A percentile compares a stretch with the other conserved stretches of the same genome.
These are phyloP conservation scores for Pelochelys cantorii DNA, from an alignment of 2,797 vertebrate species.

Conservation along the genomic window DNA sequence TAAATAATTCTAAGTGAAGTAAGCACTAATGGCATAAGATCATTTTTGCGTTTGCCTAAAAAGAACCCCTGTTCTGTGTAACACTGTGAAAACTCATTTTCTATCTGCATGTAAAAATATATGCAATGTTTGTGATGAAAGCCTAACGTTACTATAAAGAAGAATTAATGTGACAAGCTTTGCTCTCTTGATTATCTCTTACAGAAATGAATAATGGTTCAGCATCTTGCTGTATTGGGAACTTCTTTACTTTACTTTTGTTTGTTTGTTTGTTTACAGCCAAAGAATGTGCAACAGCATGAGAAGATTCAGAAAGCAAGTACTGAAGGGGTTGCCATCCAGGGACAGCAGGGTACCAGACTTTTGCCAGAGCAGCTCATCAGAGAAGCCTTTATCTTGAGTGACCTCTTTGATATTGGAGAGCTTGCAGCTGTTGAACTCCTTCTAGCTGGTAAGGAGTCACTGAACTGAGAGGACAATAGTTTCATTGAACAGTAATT, in stretches of 20 bases:
- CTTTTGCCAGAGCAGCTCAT: conserved; percentile 96
- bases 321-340: conserved; percentile 95
- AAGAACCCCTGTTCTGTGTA: background rate
- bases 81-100: background rate
- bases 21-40: background rate
- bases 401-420: conserved; percentile 96
- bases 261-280: conserved; percentile 78
- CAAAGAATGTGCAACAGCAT: conserved; percentile 95
- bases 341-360: conserved; percentile 94
- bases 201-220: background rate
- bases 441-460: conserved; percentile 91
- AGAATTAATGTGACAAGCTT: conserved; percentile 5
- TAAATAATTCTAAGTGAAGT: background rate
- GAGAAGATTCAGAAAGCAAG: conserved; percentile 97
- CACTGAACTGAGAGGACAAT: conserved; percentile 17
- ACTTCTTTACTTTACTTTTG: background rate
- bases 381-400: conserved; percentile 96
- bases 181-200: background rate
- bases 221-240: conserved; percentile 22
- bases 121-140: conserved; percentile 19
- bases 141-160: background rate
- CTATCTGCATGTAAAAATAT: conserved; percentile 9
- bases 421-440: conserved; percentile 96
- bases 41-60: accelerated
- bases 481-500: background rate